Base-by-base conservation (phyloP, 2,888 invertebrate genomes). In the Dasysyrphus albostriatus region DNA sequence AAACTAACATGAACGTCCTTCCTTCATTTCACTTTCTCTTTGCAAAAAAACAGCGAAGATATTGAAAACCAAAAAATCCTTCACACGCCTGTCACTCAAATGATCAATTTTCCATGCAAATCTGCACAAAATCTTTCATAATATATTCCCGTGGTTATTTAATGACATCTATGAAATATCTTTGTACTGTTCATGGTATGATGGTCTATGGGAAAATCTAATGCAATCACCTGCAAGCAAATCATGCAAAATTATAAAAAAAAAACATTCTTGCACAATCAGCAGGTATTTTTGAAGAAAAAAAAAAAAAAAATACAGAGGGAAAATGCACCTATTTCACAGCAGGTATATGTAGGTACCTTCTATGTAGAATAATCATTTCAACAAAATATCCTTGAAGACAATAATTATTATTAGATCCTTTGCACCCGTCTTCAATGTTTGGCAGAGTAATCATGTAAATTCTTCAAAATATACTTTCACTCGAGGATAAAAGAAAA, bases 51-150 rank as follows among this genome's bases (percentile, higher is more conserved):
- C 0, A 37, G 29, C n/a, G 1, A 29, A 42, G 9, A 65, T 54
- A 39, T 42, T 8, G 10, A 51, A 32, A 81, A 61, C 59, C 59
- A 12, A 80, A 80, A 83, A 83, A 72, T 80, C 79, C 79, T 58
- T 83, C 83, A 59, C 82, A 87, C 75, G 87, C 87, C 87, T 79
- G 87, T 87, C 87, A 79, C 44, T 87, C 87, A 87, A 72, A 75
- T 72, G 79, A 87, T 87, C 87, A 83, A 87, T 87, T 87, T 87
- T 87, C 83, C 87, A 87, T 83, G 87, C 87, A 87, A 87, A 87
- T 87, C 79, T 49, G 54, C 54, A 47, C 65, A 79, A 69, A n/a
- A 75, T 83, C 83, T 56, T 58, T 51, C 63, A 74, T 70, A 84
- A 80, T 72, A 65, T 75, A 70, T 72, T 54, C 76, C 72, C 37